phyloP scores from a whole-genome alignment of 2,113 vertebrate genomes.

The Salvelinus alpinus region DNA sequence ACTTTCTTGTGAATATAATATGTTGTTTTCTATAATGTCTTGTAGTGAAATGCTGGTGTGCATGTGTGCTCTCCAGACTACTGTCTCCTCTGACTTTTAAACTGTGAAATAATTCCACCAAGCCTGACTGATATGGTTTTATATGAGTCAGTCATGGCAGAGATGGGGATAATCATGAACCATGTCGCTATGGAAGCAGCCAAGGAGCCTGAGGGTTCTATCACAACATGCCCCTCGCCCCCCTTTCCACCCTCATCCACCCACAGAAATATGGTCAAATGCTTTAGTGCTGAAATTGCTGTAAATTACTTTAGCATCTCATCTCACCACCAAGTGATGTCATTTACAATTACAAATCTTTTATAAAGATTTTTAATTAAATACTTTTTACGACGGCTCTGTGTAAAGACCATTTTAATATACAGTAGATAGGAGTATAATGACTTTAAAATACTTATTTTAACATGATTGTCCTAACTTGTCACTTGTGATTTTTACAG shows the following conservation, averaged over 20 bases:
- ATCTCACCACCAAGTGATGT: slow-evolving; percentile 53
- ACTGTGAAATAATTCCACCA: neutral
- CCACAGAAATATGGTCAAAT: slow-evolving; percentile 41
- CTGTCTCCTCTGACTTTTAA: neutral
- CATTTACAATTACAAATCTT: slow-evolving; percentile 49
- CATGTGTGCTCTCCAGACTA: neutral
- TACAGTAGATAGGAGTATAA: slow-evolving; percentile 29
- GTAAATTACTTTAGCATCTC: slow-evolving; percentile 46
- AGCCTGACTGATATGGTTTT: neutral
- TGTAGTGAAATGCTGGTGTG: too few species aligned
- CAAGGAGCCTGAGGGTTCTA: neutral
- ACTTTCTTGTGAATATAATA: too few species aligned
- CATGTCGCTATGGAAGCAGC: slow-evolving; percentile 22
- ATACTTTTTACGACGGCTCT: slow-evolving; percentile 23
- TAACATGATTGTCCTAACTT: slow-evolving; percentile 19
- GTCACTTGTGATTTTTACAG: slow-evolving; percentile 34
- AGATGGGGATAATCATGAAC: slow-evolving; percentile 31
- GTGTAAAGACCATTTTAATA: slow-evolving; percentile 41
- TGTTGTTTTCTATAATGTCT: too few species aligned
- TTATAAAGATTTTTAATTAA: slow-evolving; percentile 36
- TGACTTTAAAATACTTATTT: neutral
- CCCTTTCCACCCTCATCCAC: slow-evolving; percentile 3
- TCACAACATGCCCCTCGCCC: slow-evolving; percentile 11
- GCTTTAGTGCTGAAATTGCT: slow-evolving; percentile 38
- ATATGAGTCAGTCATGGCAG: neutral